Evolutionary conservation across 2,888 invertebrate species (phyloP), one percentile per base, ranked within the genome.

Genomic region (Eristalinus aeneus): DNA sequence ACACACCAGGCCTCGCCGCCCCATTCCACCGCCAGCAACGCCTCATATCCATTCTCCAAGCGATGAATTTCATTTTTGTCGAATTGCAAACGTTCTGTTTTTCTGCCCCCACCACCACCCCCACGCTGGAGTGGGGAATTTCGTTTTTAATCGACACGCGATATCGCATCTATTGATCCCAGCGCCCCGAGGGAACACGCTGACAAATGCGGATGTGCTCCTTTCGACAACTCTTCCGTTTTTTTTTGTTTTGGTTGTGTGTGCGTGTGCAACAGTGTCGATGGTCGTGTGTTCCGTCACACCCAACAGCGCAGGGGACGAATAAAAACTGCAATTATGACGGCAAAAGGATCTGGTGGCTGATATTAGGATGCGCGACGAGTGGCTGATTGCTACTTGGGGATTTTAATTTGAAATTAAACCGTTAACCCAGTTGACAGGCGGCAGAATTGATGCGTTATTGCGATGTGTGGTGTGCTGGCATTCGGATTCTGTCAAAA

Each of bases 351-450:
- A 76, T 72, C 54, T 56, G 56, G 5, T 56, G 23, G 53, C 73
- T 31, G 60, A 67, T 65, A 56, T 46, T 23, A 65, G 23, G 72
- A 73, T 31, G 60, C 54, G 12, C 31, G 61, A 60, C 64, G 20
- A 84, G 69, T 74, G 74, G 74, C 71, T 84, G 74, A 79, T 75
- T 79, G 79, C 75, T 79, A 71, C 84, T 79, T 63, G 11, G 67
- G 75, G 75, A 75, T 79, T 84, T 84, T 84, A 79, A 84, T 84
- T 79, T 84, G 32, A 71, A 79, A 74, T 78, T 79, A 79, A 61
- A 61, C 79, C 68, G 64, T 71, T 65, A 63, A n/a, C 8, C 67
- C 16, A 46, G 46, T 46, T 46, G 46, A 46, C 46, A 46, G 34
- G 8, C 11, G 39, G 2, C 4, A 46, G 16, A 46, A 46, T 2